Base-by-base conservation (phyloP, 2,113 vertebrate species). In the Lepus timidus region DNA sequence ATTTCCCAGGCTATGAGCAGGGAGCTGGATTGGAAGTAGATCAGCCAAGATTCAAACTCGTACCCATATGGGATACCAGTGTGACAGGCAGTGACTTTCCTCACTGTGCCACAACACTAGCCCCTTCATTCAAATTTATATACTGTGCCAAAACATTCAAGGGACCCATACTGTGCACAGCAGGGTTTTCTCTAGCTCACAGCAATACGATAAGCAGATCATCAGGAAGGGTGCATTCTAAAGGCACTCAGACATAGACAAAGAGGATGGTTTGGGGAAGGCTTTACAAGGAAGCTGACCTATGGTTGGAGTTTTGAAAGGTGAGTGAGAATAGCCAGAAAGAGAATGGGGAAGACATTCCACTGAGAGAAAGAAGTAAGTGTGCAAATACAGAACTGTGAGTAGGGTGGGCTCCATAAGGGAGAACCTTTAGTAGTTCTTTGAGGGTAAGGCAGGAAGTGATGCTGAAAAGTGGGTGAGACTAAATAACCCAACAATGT, bases 151-250 rank as follows among this genome's bases (percentile, higher is more conserved):
- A 83, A 88, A 82, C 13, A 80, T 17, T 25, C 44, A 62, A 2
- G 75, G 52, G 17, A 55, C 4, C 27, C 39, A n/a, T 75, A n/a
- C 27, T 52, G 36, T 76, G 17, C 44, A 36, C 44, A 44, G 44
- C 44, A 44, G 44, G 44, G 6, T 44, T 44, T 44, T 44, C 6
- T 7, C 6, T 44, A 75, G 74, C 52, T 96, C 52, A 33, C 74
- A 86, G 80, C 22, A 39, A 44, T 17, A 49, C 14, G 17, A 22
- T 19, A 16, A 33, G 29, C 0, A 14, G 2, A 6, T 33, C 31
- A 29, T 1, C 3, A 12, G 31, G 68, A 58, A 3, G 2, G 5
- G 6, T 20, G n/a, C 1, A 11, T 11, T 78, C 29, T 2, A 25
- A 93, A 67, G 55, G 25, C 33, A 84, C 19, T 61, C 25, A 23